Base-by-base conservation (phyloP, 2,888 invertebrate genomes). In the Leucophenga maculata region DNA sequence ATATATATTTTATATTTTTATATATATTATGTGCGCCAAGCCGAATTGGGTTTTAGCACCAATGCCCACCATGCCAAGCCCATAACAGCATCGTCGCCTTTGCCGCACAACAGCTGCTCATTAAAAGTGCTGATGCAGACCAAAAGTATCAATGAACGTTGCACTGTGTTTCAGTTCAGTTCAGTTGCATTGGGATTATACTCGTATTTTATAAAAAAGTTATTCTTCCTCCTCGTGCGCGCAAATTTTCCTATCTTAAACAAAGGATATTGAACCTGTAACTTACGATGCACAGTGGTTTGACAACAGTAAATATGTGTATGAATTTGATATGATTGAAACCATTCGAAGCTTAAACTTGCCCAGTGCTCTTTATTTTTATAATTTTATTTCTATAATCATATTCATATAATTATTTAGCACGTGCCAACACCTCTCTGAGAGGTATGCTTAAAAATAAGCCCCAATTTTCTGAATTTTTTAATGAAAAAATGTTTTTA, bases 111-210 rank as follows among this genome's bases (percentile, higher is more conserved):
- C 67, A 39, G 67, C 59, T 44, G 65, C 78, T 79, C 82, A 79
- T 80, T 82, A 79, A 82, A 79, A 77, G 26, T 69, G 67, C 76
- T 62, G 60, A 62, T 18, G 18, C 60, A 62, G 20, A 46, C 46
- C 46, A 6, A 46, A n/a, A 13, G 46, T n/a, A 46, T n/a, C 13
- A 14, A 13, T 13, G 46, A 13, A 46, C n/a, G 46, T 14, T 13
- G n/a, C 46, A 46, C 46, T 13, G 46, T 46, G 44, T 39, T 60
- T 32, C 57, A 60, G 18, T 62, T 62, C 39, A 55, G 44, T 44
- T 62, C 44, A 55, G 20, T 44, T 39, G 44, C 16, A 62, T 20
- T 62, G 44, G 44, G 60, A 62, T 62, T 44, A 62, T 62, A 60
- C n/a, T n/a, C n/a, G n/a, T n/a, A 26, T 26, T 62, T 44, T 62